phyloP scores from a whole-genome alignment of 2,113 vertebrate species.

The Equus quagga region DNA sequence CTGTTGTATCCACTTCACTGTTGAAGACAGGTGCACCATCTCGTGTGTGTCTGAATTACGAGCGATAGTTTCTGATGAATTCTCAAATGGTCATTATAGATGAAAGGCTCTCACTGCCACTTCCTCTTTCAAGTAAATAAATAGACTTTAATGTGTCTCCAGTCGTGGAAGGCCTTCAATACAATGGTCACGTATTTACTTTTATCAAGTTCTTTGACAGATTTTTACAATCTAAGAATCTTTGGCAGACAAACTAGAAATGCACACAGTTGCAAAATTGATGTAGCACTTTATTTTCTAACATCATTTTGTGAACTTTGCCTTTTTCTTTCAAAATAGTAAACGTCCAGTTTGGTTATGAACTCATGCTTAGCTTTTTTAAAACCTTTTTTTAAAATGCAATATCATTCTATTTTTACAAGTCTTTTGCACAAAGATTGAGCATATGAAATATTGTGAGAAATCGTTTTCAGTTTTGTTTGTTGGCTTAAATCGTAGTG shows the following conservation, averaged over 20 bases:
- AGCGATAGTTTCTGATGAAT: neutral
- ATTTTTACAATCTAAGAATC: slow-evolving; percentile 41
- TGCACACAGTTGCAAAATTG: neutral
- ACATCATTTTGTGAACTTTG: neutral
- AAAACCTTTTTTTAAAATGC: slow-evolving; percentile 32
- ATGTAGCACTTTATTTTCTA: neutral
- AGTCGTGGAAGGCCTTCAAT: neutral
- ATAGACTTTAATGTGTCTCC: neutral
- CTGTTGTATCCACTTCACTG: no score
- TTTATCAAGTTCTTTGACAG: neutral
- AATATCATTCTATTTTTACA: neutral
- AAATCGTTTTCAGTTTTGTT: neutral
- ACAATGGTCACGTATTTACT: neutral
- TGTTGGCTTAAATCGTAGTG: neutral
- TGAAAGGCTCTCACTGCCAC: neutral
- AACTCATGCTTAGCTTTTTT: slow-evolving; percentile 24
- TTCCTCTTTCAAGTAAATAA: neutral
- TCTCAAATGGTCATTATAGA: neutral
- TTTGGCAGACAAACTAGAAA: slow-evolving; percentile 12
- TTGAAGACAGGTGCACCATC: neutral
- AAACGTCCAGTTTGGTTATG: neutral
- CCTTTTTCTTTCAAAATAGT: neutral
- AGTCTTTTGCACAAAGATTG: slow-evolving; percentile 21
- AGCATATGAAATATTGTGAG: neutral
- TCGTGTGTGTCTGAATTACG: neutral